Percentiles rank a stretch among this genome's conserved stretches.
Conservation (phyloP, 2,888 invertebrate genomes). For the Hartigia nigra region DNA sequence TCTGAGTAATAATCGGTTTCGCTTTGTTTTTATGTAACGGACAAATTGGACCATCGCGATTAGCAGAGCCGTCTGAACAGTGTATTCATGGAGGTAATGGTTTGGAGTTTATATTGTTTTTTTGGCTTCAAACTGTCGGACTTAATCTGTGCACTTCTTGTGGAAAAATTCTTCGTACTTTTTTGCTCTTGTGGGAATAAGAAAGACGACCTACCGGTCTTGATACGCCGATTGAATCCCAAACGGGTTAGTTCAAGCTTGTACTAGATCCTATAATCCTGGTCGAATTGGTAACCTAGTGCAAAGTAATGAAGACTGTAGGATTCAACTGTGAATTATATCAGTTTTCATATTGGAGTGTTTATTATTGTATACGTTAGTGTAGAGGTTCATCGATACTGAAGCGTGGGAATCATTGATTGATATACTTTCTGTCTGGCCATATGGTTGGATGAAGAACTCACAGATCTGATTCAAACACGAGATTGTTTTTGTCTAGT, state of each 20-base stretch:
- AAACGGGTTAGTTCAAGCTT: not conserved
- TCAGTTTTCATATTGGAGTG: not conserved
- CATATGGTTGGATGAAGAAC: not conserved
- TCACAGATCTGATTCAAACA: not conserved
- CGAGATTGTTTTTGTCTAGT: not conserved
- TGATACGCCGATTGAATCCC: not conserved
- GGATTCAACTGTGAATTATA: not conserved
- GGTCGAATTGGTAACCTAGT: not conserved
- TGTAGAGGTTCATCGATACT: not conserved
- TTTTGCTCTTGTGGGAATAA: not conserved
- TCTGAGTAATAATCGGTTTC: not conserved
- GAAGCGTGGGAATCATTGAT: not conserved
- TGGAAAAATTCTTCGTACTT: not conserved
- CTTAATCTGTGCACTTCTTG: not conserved
- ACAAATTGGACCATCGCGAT: not conserved
- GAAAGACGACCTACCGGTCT: not conserved
- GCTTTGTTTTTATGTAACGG: not conserved
- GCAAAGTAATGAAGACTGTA: not conserved
- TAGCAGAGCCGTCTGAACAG: not conserved
- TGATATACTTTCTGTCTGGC: not conserved
- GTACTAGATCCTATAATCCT: not conserved
- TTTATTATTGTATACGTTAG: not conserved
- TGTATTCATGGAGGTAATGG: not conserved
- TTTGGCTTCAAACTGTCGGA: not conserved
- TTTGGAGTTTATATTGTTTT: not conserved